Base-by-base conservation (phyloP, 2,888 invertebrate genomes). In the Brenthis daphne region DNA sequence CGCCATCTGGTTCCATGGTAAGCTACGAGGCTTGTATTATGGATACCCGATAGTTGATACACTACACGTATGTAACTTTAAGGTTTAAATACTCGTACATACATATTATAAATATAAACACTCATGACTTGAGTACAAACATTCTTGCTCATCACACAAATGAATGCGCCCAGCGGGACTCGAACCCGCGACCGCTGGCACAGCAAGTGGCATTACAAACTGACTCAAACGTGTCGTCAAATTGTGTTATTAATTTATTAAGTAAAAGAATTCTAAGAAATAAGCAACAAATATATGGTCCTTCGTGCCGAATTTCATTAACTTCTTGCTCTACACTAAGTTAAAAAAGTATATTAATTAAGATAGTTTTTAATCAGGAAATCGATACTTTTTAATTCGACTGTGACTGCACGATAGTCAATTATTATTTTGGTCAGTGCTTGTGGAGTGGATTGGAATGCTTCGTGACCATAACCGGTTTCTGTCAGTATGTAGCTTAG, bases 381-480 rank as follows among this genome's bases (percentile, higher is more conserved):
- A 29, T 56, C 13, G 6, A 24, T 43, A 2, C 20, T 20, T 48
- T 57, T 47, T 58, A 13, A 37, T 13, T 66, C 53, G 58, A 29
- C 48, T 16, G 56, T 57, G 50, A 16, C 37, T 43, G 37, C 37
- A 4, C 3, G 53, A 5, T n/a, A 63, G 1, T 61, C 33, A 37
- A 67, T 61, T 61, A 50, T 54, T 55, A 55, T 61, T 61, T 61
- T 56, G 50, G 48, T 61, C 60, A 56, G 14, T 55, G 29, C 33
- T 61, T 56, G 54, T 14, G 50, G 50, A 56, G 33, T 61, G 33
- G 48, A 67, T 57, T 65, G 68, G 66, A 69, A 69, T 69, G 64
- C 58, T 16, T 60, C 12, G 50, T 43, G 56, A 66, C 64, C 20
- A 43, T 16, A 56, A 64, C 57, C 67, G 56, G 67, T 67, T 37